phyloP scores from a whole-genome alignment of 2,888 invertebrate genomes.

The Hylaea fasciaria region DNA sequence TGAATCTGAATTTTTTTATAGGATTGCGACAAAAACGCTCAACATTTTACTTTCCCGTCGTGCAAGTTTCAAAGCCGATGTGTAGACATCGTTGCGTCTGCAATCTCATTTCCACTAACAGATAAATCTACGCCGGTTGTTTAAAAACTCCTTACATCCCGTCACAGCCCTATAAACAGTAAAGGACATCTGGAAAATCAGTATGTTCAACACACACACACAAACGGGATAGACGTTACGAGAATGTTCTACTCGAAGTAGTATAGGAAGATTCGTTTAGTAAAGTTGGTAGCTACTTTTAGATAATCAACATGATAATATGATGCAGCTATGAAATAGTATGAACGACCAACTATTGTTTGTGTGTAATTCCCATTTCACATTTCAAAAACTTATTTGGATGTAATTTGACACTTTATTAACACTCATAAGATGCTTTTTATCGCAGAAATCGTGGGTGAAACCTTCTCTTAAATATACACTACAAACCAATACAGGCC shows the following conservation, averaged over 20 bases:
- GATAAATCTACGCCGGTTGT: slow-evolving; percentile 68
- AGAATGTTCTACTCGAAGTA: too few relatives aligned
- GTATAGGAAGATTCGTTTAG: too few relatives aligned
- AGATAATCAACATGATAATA: background rate
- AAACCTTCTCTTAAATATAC: too few relatives aligned
- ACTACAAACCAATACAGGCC: too few relatives aligned
- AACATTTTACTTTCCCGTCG: background rate
- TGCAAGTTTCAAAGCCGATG: slow-evolving; percentile 12
- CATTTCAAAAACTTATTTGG: too few relatives aligned
- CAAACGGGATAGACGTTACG: background rate
- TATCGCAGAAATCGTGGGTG: too few relatives aligned
- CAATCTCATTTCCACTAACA: slow-evolving; percentile 55
- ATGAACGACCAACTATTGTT: too few relatives aligned
- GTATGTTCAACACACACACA: background rate
- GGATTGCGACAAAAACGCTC: background rate
- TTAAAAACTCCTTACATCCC: slow-evolving; percentile 70
- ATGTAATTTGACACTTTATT: too few relatives aligned
- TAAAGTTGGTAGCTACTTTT: background rate
- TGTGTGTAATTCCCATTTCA: too few relatives aligned
- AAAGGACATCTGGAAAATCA: slow-evolving; percentile 1
- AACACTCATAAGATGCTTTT: too few relatives aligned
- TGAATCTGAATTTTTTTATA: background rate
- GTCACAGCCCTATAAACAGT: slow-evolving; percentile 10
- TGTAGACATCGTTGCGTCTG: slow-evolving; percentile 41
- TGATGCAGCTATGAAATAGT: too few relatives aligned